Evolutionary conservation across 2,888 invertebrate species (phyloP), one percentile per base, ranked within the genome.

Genomic region (Heliconius sara): DNA sequence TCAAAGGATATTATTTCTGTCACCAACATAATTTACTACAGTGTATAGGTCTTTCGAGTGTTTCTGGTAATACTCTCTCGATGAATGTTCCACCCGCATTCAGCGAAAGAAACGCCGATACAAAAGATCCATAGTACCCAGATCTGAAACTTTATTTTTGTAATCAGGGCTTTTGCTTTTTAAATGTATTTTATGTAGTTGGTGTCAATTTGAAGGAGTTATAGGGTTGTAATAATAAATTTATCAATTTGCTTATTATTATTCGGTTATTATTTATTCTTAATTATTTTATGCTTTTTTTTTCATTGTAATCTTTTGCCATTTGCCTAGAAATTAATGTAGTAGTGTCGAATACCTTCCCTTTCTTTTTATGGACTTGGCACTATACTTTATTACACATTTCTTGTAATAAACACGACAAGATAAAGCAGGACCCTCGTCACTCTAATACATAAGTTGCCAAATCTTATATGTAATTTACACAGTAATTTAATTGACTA

Each of bases 1-100:
- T 71, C 52, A 71, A 71, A 71, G 71, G 52, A 71, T 22, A 52
- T 52, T 52, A 52, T 25, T 52, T 25, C 27, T 71, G 71, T 52
- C 71, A 71, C 52, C 52, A 9, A 47, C 7, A 52, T 19, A 52
- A 71, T 71, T 60, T n/a, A 60, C 19, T 52, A 30, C 22, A 27
- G 47, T 30, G 12, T 52, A 13, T 22, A 30, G 22, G 22, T 30
- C 22, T 72, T 30, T 72, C 19, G 25, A 25, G 30, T 52, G 52
- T 52, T 43, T 70, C 70, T n/a, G 68, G 47, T 71, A 47, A 71
- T 27, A 47, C 19, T 52, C 19, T 52, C 52, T 25, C 12, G 52
- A 52, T 71, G 27, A 27, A 71, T 16, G 39, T 13, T 68, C 5
- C 39, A 43, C 12, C 39, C 39, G 39, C 39, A 39, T 68, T 68